Base-by-base conservation (phyloP, 2,797 vertebrate species). In the Chrysocyon brachyurus region DNA sequence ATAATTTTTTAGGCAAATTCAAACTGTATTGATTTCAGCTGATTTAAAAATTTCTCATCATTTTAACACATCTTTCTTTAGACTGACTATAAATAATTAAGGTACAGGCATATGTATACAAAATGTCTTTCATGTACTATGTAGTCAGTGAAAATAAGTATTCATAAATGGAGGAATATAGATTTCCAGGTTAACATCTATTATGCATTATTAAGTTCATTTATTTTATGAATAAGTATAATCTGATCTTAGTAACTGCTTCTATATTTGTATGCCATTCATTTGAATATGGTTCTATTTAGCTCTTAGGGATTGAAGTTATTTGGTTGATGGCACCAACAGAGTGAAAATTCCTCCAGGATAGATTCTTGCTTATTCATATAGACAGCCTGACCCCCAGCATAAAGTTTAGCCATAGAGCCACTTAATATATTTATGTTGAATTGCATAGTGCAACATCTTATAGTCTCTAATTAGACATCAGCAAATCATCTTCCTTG, bases 21-120 rank as follows among this genome's bases (percentile, higher is more conserved):
- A 88, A 82, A 95, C 85, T 61, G 3, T 82, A 63, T 77, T 72
- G 28, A 94, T 90, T 95, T 82, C 28, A 94, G 57, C n/a, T 94
- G n/a, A 97, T 85, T 86, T 90, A 7, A 83, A 94, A 93, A 64
- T 52, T 26, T 92, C 26, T 89, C 66, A 91, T 86, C 0, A 92
- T 90, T 85, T 95, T 95, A 85, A 54, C 66, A 33, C 14, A 19
- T 1, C 10, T 56, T 54, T 92, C 68, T 94, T 24, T 33, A 95
- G 7, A 87, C 36, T 77, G 36, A 87, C 82, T 82, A 85, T 63
- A 91, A 91, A 52, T 92, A 79, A 82, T 26, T 40, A 54, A 92
- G 16, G 36, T 77, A 90, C 28, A 75, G 9, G 56, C 11, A 63
- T 4, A 88, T 54, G 22, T 22, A 64, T 36, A 63, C 31, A 81